phyloP scores from a whole-genome alignment of 2,888 invertebrate genomes.

The Prosopocoilus inquinatus region DNA sequence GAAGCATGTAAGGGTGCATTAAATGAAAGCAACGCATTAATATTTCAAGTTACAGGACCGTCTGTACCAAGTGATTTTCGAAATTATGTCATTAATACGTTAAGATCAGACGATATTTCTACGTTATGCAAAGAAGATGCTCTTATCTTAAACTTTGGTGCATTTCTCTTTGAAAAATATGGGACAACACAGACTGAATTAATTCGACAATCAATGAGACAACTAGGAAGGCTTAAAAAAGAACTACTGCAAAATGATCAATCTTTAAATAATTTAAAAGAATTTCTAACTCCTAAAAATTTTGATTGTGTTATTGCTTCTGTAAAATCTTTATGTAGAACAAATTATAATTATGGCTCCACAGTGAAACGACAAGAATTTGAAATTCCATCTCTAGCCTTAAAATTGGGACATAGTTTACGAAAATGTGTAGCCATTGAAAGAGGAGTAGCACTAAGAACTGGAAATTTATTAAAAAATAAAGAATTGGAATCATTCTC shows the following conservation, averaged over 20 bases:
- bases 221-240: conserved; percentile 6
- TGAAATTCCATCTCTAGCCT: neutral
- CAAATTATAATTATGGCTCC: neutral
- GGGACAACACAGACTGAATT: conserved; percentile 10
- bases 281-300: conserved; percentile 1
- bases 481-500: neutral
- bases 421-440: conserved; percentile 2
- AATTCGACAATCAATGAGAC: conserved; percentile 14
- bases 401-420: conserved; percentile 1
- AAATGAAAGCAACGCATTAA: neutral
- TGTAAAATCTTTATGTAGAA: conserved; percentile 2
- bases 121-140: conserved; percentile 3
- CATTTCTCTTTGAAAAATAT: conserved; percentile 16
- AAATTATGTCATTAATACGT: neutral
- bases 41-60: neutral
- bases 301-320: neutral
- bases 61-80: conserved; percentile 6
- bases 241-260: neutral
- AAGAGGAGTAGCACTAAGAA: neutral
- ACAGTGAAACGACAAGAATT: neutral
- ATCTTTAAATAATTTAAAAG: neutral
- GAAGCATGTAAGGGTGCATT: neutral
- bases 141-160: conserved; percentile 13
- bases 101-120: conserved; percentile 7
- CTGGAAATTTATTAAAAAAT: neutral